Evolutionary conservation across 2,113 vertebrate species (phyloP).

Genomic region (Cynoglossus semilaevis): DNA sequence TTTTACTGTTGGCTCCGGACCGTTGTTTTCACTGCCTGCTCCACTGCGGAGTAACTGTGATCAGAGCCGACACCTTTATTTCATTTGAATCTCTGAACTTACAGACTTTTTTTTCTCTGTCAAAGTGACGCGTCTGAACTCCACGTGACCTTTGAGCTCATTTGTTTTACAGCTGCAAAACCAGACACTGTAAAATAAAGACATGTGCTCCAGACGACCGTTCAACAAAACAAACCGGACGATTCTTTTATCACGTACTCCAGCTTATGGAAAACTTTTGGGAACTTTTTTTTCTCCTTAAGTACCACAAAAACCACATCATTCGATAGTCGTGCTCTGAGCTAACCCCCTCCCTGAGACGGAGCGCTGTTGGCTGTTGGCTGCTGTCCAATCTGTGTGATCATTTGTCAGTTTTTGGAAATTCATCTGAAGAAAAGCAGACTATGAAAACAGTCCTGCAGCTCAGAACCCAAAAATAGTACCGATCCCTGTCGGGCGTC

Average conservation of each 20-base stretch:
- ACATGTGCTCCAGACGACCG: slow-evolving; percentile 1
- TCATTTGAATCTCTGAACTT: slow-evolving; percentile 12
- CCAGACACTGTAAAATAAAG: slow-evolving; percentile 10
- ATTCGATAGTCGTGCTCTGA: slow-evolving; percentile 65
- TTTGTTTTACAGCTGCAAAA: slow-evolving; percentile 11
- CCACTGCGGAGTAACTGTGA: slow-evolving; percentile 1
- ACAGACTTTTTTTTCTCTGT: background rate
- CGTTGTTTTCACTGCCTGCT: slow-evolving; percentile 6
- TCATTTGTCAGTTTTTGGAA: slow-evolving; percentile 34
- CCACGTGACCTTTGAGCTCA: slow-evolving; percentile 8
- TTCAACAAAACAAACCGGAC: slow-evolving; percentile 24
- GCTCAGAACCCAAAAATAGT: too few relatives aligned
- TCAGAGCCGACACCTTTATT: slow-evolving; percentile 3
- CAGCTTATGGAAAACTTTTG: slow-evolving; percentile 34
- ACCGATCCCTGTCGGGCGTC: too few relatives aligned
- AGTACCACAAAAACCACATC: slow-evolving; percentile 53
- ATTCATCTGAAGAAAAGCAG: slow-evolving; percentile 34
- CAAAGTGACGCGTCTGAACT: slow-evolving; percentile 5
- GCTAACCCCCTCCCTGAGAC: slow-evolving; percentile 50
- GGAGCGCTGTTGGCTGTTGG: slow-evolving; percentile 66
- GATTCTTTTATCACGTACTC: slow-evolving; percentile 21
- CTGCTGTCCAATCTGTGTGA: slow-evolving; percentile 30
- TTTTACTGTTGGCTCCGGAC: too few relatives aligned
- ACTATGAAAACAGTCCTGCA: too few relatives aligned
- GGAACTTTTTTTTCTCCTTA: background rate